Evolutionary conservation across 2,113 vertebrate genomes (phyloP), one percentile per base, ranked within the genome.

Genomic region (Perca flavescens): DNA sequence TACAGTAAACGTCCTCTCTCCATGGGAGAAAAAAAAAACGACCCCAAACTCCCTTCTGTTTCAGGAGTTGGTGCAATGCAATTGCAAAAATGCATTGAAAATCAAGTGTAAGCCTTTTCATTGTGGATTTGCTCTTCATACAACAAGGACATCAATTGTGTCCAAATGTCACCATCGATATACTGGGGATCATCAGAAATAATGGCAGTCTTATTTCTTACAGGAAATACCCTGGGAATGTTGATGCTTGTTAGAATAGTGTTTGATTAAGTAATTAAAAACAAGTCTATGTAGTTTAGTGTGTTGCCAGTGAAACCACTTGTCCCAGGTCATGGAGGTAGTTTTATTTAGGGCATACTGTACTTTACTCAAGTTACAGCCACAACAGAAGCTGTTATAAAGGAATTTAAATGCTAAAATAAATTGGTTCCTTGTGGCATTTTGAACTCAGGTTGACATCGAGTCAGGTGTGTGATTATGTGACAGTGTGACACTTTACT

Each of bases 141-240:
- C 63, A 28, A 77, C 77, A 79, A 81, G 53, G 60, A 53, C 58
- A 65, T 64, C 50, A 17, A 15, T 74, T 80, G 47, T 84, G 19
- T 78, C 36, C 22, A 57, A 31, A 74, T 79, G 50, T 60, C 50
- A 31, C 54, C 15, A 1, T 56, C 15, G 47, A 49, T 52, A 31
- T n/a, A 17, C 58, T 70, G 53, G 4, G 12, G 31, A 10, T 40
- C 56, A 73, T 71, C 57, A 58, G 3, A 58, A 40, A 28, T 31
- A 19, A n/a, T 21, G 43, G 25, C 10, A 11, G 49, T 49, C 10
- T 49, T 56, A 22, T 50, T 15, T 73, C 19, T 9, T 4, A 15
- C 40, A 62, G 67, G 71, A 77, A 86, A 63, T 54, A 74, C 58
- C 68, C 70, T 2, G 3, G 6, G 22, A 63, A 16, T 25, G 22